Base-by-base conservation (phyloP, 2,113 vertebrate genomes). In the Verasper variegatus region DNA sequence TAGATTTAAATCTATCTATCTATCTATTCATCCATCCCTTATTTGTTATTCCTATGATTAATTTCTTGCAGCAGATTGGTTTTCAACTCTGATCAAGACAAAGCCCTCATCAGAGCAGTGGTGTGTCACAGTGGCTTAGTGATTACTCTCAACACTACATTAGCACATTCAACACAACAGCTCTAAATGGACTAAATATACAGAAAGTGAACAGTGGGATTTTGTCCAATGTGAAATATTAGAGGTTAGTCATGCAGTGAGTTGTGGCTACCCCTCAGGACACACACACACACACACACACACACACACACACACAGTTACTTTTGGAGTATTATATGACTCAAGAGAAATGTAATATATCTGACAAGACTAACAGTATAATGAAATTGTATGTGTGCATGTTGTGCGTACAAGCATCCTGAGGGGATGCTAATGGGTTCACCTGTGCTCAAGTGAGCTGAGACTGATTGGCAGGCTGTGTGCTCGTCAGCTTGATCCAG, bases 371-470 rank as follows among this genome's bases (percentile, higher is more conserved):
- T 21, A 2, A 8, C 2, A 0, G 6, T 47, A 20, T 2, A 24
- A 15, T 9, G 61, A n/a, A 17, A 55, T 8, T 23, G 52, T 26
- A 20, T 52, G 20, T 65, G n/a, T 24, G 7, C 40, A 18, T 70
- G 12, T 31, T 37, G 42, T 62, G 12, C 54, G 21, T 24, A 2
- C 31, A 3, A 40, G 70, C 10, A 64, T 11, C 67, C 56, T 57
- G 35, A 1, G 42, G 71, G 57, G 47, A 68, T 9, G 58, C 57
- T 72, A 68, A 71, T 75, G 63, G 68, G 2, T 69, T 79, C 37
- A 80, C 47, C 47, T 10, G 35, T 7, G 8, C 35, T 37, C 8
- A 8, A 37, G 3, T 23, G 52, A 55, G 20, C 20, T 23, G 71
- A 65, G 55, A 73, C 23, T 73, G 61, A 80, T 3, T 65, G 35